Base-by-base conservation (phyloP, 2,888 invertebrate species). In the Amiota minor region DNA sequence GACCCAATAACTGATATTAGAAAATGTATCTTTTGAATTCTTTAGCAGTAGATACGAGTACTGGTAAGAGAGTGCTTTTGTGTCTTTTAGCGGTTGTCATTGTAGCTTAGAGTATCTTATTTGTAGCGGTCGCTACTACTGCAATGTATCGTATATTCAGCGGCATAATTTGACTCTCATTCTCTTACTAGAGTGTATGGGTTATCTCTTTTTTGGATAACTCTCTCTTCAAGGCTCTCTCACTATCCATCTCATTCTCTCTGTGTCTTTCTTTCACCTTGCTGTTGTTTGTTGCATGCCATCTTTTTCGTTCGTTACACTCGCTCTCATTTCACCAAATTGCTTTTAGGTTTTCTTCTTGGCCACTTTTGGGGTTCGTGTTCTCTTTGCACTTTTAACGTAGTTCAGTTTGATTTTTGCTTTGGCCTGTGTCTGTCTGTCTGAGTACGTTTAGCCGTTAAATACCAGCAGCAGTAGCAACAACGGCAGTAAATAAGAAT, bases 331-430 rank as follows among this genome's bases (percentile, higher is more conserved):
- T 35, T 8, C 35, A 8, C 6, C 35, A 6, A 35, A 35, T 35
- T 35, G 35, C 35, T 35, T 35, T 35, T 46, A 23, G 16, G 35
- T 47, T 67, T n/a, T 45, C 59, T 68, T 67, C 56, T 47, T 50
- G 35, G 50, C 18, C 50, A 67, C 11, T 35, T 67, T 69, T 74
- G 88, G 35, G 35, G 87, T 84, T 86, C 77, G 80, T 75, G 61
- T 76, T 80, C 86, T 87, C 86, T 86, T 81, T 79, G 77, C 76
- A 75, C 78, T 77, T 80, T 76, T 73, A 76, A 70, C 78, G 74
- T 68, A 79, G 74, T 82, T 85, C 84, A 87, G 87, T 87, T 86
- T 83, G 84, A 82, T 82, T 87, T 87, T 86, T 83, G 88, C 86
- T 86, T 87, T 87, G 86, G 86, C 82, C 87, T 86, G 88, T 86